Conservation (phyloP, 2,797 vertebrate species). For the Channa striata region DNA sequence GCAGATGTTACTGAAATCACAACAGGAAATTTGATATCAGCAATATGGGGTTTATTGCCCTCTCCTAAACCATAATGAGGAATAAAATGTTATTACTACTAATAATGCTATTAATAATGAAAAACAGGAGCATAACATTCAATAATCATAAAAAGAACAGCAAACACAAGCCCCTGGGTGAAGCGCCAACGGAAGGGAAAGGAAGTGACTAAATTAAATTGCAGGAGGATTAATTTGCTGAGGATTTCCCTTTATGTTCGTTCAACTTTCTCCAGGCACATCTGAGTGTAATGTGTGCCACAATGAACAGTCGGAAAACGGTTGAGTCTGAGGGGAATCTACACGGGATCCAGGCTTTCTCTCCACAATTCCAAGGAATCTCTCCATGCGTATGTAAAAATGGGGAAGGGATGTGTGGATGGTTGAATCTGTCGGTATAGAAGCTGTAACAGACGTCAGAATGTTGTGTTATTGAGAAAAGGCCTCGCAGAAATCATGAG, state of each 20-base stretch:
- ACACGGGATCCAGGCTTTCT: constrained; percentile 56
- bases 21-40: too few species aligned
- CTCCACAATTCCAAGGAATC: constrained; percentile 66
- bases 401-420: constrained; percentile 28
- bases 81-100: too few species aligned
- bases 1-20: too few species aligned
- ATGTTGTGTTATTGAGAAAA: constrained; percentile 7
- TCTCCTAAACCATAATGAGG: too few species aligned
- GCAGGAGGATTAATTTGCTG: too few species aligned
- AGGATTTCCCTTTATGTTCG: constrained; percentile 7
- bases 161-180: neutral
- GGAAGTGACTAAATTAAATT: neutral
- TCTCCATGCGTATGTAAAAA: constrained; percentile 55
- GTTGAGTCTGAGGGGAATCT: constrained; percentile 64
- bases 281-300: constrained; percentile 7
- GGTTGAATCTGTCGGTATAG: constrained; percentile 30
- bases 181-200: neutral
- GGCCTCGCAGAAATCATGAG: neutral
- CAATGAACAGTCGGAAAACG: constrained; percentile 23
- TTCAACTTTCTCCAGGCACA: neutral
- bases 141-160: neutral
- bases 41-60: too few species aligned
- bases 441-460: constrained; percentile 19
- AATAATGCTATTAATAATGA: too few species aligned
- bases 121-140: too few species aligned